Evolutionary conservation across 2,888 invertebrate genomes (phyloP).

Genomic region (Entomobrya multifasciata): DNA sequence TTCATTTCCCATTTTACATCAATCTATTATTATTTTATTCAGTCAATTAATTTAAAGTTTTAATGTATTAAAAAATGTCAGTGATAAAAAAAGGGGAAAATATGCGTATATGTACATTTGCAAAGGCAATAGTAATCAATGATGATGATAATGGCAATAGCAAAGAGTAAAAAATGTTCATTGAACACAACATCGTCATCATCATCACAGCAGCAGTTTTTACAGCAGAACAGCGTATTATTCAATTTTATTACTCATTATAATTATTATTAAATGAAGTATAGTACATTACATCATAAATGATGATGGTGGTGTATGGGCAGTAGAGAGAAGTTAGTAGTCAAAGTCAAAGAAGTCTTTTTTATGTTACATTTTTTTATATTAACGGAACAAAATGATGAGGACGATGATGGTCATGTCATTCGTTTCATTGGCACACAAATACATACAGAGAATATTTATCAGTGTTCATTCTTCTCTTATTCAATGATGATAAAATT

Average conservation of each 20-base stretch:
- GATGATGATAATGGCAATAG: slow-evolving; percentile 7
- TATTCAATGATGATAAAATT: slow-evolving; percentile 59
- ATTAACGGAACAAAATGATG: background rate
- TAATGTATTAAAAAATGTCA: slow-evolving; percentile 39
- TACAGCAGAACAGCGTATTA: slow-evolving; percentile 25
- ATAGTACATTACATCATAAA: background rate
- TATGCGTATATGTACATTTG: background rate
- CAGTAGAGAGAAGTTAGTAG: background rate
- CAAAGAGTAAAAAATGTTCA: too few species aligned
- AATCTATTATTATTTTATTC: slow-evolving; percentile 47
- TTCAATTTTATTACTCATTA: slow-evolving; percentile 51
- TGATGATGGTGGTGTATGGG: too few species aligned
- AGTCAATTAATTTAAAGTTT: slow-evolving; percentile 66
- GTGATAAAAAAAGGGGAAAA: slow-evolving; percentile 16
- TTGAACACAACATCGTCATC: slow-evolving; percentile 11
- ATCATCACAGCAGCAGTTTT: too few species aligned
- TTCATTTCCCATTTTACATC: slow-evolving; percentile 47
- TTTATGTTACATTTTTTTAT: background rate
- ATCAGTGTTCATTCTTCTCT: too few species aligned
- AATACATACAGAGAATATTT: too few species aligned
- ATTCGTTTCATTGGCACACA: background rate
- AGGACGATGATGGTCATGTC: slow-evolving; percentile 32
- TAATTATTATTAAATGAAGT: slow-evolving; percentile 25
- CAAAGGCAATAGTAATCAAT: background rate
- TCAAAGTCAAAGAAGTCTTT: background rate